Evolutionary conservation across 2,797 vertebrate genomes (phyloP).

Genomic region (Halcyon leucocephala): DNA sequence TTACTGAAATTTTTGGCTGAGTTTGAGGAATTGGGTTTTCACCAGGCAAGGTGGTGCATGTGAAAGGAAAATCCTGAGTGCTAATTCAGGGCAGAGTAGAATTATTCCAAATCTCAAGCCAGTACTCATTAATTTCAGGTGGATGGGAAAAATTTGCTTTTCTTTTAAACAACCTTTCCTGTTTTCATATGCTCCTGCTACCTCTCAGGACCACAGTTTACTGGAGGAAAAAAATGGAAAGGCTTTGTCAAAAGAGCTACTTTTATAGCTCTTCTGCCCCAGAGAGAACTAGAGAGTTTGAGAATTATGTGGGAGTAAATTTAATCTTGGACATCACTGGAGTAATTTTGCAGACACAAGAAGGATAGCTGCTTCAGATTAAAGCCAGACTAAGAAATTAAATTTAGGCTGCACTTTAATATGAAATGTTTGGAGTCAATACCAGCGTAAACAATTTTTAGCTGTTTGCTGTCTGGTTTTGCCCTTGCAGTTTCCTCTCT

Average conservation of each 20-base stretch:
- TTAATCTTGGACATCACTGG: slow-evolving; percentile 49
- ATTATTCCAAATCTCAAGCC: not conserved
- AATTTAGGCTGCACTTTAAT: slow-evolving; percentile 37
- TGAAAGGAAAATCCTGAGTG: not conserved
- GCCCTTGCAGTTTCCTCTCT: not conserved
- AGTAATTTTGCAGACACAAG: slow-evolving; percentile 30
- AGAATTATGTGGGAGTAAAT: slow-evolving; percentile 40
- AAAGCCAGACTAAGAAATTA: slow-evolving; percentile 36
- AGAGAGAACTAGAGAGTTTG: not conserved
- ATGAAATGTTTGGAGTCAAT: slow-evolving; percentile 32
- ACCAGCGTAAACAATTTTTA: not conserved
- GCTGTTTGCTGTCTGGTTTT: not conserved
- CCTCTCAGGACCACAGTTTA: not conserved
- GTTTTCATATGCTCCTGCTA: not conserved
- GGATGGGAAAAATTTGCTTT: not conserved
- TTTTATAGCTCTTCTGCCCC: not conserved
- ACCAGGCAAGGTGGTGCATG: not conserved
- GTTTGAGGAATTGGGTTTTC: not conserved
- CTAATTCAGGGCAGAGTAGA: not conserved
- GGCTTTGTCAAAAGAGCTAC: not conserved
- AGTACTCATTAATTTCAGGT: not conserved
- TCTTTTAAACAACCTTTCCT: not conserved
- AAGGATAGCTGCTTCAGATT: slow-evolving; percentile 18
- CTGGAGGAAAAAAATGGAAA: not conserved
- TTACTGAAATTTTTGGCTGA: slow-evolving; percentile 1